Percentiles rank a stretch among this genome's conserved stretches.
Evolutionary conservation across 2,113 vertebrate genomes (phyloP).

Genomic region (Vimba vimba): DNA sequence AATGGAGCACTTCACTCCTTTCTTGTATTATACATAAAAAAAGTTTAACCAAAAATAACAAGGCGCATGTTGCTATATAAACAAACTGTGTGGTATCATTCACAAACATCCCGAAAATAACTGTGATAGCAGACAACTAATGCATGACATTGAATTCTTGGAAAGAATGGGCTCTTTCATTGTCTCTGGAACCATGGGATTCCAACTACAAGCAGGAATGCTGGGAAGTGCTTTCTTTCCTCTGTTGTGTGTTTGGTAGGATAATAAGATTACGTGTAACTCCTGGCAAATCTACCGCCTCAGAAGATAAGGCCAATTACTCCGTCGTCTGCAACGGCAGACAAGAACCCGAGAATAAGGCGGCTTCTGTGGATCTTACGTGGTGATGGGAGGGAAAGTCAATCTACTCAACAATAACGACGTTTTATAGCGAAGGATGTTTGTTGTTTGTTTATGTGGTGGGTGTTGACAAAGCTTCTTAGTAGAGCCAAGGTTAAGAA

Average conservation of each 20-base stretch:
- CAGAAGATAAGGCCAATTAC: conserved; percentile 77
- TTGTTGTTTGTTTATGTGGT: conserved; percentile 55
- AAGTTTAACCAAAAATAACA: neutral
- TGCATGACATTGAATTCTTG: conserved; percentile 12
- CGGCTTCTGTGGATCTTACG: conserved; percentile 63
- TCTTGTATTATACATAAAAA: neutral
- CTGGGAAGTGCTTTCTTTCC: conserved; percentile 42
- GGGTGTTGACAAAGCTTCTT: conserved; percentile 59
- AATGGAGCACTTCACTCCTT: neutral
- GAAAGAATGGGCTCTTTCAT: neutral
- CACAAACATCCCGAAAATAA: neutral
- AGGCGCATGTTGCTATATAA: neutral
- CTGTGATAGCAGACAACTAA: conserved; percentile 20
- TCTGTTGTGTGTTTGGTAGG: conserved; percentile 54
- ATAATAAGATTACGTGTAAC: conserved; percentile 74
- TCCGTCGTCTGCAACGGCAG: conserved; percentile 63
- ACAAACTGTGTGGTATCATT: neutral
- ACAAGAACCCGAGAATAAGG: conserved; percentile 59
- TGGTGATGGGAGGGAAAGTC: conserved; percentile 63
- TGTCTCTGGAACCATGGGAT: conserved; percentile 41
- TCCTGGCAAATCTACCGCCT: conserved; percentile 72
- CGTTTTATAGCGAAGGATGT: conserved; percentile 31
- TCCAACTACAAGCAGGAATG: conserved; percentile 45
- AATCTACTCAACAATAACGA: conserved; percentile 57
- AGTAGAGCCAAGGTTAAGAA: conserved; percentile 53